A percentile compares a stretch with the other conserved stretches of the same genome.
These are phyloP conservation scores for Gerosis bhagava DNA, from an alignment of 2,888 invertebrate species.

Conservation along the genomic window DNA sequence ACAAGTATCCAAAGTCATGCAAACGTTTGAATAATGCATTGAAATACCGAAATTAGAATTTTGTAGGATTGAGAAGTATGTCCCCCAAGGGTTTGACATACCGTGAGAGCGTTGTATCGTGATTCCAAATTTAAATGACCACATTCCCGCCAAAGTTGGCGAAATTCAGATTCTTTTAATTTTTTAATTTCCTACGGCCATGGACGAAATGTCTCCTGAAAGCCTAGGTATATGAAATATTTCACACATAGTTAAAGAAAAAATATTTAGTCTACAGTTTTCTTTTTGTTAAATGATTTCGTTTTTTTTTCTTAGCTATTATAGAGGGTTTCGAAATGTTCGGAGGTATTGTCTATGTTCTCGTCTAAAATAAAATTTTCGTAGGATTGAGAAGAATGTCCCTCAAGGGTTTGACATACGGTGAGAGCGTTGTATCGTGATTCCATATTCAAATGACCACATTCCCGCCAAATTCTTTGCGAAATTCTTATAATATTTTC, in stretches of 20 bases:
- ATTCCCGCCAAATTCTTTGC: constrained; percentile 31
- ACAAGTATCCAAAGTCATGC: constrained; percentile 7
- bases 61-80: constrained; percentile 22
- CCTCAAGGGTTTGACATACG: constrained; percentile 47
- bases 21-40: constrained; percentile 17
- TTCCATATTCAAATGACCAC: constrained; percentile 48
- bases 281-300: too few relatives aligned
- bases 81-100: constrained; percentile 47
- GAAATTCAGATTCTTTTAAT: constrained; percentile 18
- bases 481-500: constrained; percentile 17
- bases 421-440: constrained; percentile 61
- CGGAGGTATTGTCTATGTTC: too few relatives aligned
- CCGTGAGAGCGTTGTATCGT: constrained; percentile 60
- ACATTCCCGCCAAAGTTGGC: constrained; percentile 31
- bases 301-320: too few relatives aligned
- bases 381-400: constrained; percentile 29
- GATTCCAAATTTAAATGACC: constrained; percentile 51
- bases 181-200: too few relatives aligned
- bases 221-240: too few relatives aligned
- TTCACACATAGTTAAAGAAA: too few relatives aligned
- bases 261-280: too few relatives aligned
- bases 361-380: constrained; percentile 15
- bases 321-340: too few relatives aligned
- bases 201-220: too few relatives aligned
- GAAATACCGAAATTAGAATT: constrained; percentile 17